Evolutionary conservation across 37 sponge, comb jelly and placozoan species (phyloP), one percentile per base, ranked within the genome.

Genomic region (Beroe forskalii): DNA sequence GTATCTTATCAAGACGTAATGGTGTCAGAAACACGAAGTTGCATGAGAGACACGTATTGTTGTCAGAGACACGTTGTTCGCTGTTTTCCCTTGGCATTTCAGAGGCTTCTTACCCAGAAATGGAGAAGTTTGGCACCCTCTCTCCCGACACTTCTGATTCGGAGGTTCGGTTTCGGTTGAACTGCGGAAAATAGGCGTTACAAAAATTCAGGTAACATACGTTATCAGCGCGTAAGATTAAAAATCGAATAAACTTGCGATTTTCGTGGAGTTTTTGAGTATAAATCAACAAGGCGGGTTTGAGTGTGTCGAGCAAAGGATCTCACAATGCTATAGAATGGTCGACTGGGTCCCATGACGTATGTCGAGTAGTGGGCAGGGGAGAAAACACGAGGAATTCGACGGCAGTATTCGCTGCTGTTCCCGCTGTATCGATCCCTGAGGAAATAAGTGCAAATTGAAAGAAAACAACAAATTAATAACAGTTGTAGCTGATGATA

Each of bases 21-120:
- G 12, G 55, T 12, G 55, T 17, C n/a, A n/a, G n/a, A n/a, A n/a
- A n/a, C n/a, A n/a, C n/a, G n/a, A n/a, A n/a, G n/a, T n/a, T n/a
- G n/a, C n/a, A n/a, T n/a, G n/a, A n/a, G n/a, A n/a, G n/a, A n/a
- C n/a, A n/a, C n/a, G n/a, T n/a, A n/a, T n/a, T n/a, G n/a, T n/a
- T n/a, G n/a, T n/a, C 55, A 48, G 12, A 48, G 55, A 48, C 55
- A 12, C 55, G 55, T 48, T 48, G 6, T 6, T 12, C 6, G n/a
- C n/a, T n/a, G n/a, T n/a, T n/a, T n/a, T n/a, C n/a, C n/a, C n/a
- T n/a, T n/a, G n/a, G n/a, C n/a, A n/a, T n/a, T n/a, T n/a, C n/a
- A n/a, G n/a, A n/a, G n/a, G n/a, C n/a, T 48, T 48, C 72, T 69
- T 17, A 69, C 72, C 72, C 32, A 12, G 72, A 69, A 33, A 69